These are phyloP conservation scores for Calyptommatus sinebrachiatus DNA, from an alignment of 2,113 vertebrate genomes.

Conservation along the genomic window DNA sequence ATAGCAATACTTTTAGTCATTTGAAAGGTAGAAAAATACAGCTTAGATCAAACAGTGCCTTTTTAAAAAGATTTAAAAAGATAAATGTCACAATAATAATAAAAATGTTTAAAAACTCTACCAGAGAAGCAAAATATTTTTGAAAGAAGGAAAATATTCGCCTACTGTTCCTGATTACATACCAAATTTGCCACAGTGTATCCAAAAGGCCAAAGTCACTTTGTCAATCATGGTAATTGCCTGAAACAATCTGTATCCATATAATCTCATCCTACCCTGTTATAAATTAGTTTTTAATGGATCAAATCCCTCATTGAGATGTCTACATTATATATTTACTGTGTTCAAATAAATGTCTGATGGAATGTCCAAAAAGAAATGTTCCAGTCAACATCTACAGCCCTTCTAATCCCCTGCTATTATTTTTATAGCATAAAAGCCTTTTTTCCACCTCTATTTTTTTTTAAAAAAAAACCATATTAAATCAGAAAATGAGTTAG, in stretches of 20 bases:
- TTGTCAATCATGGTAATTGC: constrained; percentile 54
- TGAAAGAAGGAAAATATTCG: constrained; percentile 1
- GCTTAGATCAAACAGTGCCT: not conserved
- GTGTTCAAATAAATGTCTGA: constrained; percentile 36
- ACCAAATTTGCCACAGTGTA: not conserved
- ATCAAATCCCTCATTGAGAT: constrained; percentile 48
- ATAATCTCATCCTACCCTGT: constrained; percentile 54
- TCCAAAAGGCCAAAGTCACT: constrained; percentile 52
- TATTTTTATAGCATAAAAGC: not conserved
- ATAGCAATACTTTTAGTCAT: not conserved
- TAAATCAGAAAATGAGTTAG: constrained; percentile 1
- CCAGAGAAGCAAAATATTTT: not conserved
- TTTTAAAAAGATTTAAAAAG: not conserved
- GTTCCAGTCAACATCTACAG: not conserved
- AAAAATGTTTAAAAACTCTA: not conserved
- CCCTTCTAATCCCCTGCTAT: not conserved
- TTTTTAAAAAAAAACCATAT: constrained; percentile 11
- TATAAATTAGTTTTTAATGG: constrained; percentile 57
- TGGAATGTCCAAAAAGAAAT: constrained; percentile 16
- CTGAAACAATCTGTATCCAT: constrained; percentile 53
- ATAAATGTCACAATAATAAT: not conserved
- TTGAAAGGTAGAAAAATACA: no score
- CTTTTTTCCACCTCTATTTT: not conserved
- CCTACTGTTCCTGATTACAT: constrained; percentile 41
- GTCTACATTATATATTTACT: constrained; percentile 28